Percentiles rank a stretch among this genome's conserved stretches.
Evolutionary conservation across 2,888 invertebrate species (phyloP).

Genomic region (Tiliacea aurago): DNA sequence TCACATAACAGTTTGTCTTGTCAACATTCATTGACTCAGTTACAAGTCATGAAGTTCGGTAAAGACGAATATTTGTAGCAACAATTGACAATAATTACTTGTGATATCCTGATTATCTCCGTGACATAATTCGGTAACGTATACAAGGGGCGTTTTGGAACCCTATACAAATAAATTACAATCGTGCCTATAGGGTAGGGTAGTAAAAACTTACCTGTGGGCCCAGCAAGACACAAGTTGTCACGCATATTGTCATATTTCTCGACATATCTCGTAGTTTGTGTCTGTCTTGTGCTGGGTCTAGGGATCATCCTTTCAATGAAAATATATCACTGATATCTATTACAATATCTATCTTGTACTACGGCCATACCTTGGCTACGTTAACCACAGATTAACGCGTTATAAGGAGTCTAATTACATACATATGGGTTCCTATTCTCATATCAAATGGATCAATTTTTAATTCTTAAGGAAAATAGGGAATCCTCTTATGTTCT

Average conservation of each 20-base stretch:
- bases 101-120: slow-evolving; percentile 26
- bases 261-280: background rate
- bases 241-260: slow-evolving; percentile 2
- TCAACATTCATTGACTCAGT: slow-evolving; percentile 1
- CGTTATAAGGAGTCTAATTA: background rate
- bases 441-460: background rate
- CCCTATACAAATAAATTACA: slow-evolving; percentile 60
- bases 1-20: slow-evolving; percentile 29
- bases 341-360: slow-evolving; percentile 3
- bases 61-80: slow-evolving; percentile 6
- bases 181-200: slow-evolving; percentile 16
- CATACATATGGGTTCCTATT: background rate
- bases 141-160: slow-evolving; percentile 36
- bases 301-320: background rate
- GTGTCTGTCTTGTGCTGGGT: background rate
- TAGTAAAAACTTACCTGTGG: slow-evolving; percentile 12
- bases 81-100: slow-evolving; percentile 27
- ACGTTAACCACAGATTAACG: background rate
- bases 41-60: background rate
- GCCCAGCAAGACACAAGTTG: background rate
- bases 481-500: background rate
- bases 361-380: slow-evolving; percentile 23
- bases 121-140: slow-evolving; percentile 51
- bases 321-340: slow-evolving; percentile 10
- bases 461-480: background rate